phyloP scores from a whole-genome alignment of 2,113 vertebrate species.

The Dipodomys stephensi region DNA sequence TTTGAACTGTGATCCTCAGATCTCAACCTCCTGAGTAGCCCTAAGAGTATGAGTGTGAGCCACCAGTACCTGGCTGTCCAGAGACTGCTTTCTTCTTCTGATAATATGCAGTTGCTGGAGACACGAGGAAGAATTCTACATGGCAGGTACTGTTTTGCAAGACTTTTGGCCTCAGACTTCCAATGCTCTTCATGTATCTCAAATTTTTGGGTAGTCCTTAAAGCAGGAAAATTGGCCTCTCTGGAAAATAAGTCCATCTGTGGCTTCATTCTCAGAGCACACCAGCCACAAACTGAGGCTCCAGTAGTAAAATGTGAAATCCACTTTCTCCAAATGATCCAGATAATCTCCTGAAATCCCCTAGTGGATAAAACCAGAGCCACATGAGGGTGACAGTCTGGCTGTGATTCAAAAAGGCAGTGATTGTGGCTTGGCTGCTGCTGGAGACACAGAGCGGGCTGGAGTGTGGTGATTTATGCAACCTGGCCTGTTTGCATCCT shows the following conservation, averaged over 20 bases:
- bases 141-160: background rate
- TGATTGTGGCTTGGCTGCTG: constrained; percentile 75
- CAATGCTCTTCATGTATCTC: background rate
- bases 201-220: background rate
- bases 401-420: constrained; percentile 60
- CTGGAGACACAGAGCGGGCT: background rate
- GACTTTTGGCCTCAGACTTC: background rate
- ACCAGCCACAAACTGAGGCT: background rate
- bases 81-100: background rate
- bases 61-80: too few species aligned
- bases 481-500: constrained; percentile 62
- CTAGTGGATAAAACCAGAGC: constrained; percentile 68
- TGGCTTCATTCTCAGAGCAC: background rate
- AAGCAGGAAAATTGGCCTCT: background rate
- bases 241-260: background rate
- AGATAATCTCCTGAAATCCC: constrained; percentile 53
- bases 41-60: too few species aligned
- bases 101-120: background rate
- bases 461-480: constrained; percentile 68
- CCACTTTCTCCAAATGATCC: constrained; percentile 59
- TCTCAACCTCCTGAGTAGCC: too few species aligned
- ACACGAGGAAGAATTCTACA: background rate
- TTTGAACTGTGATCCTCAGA: too few species aligned
- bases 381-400: constrained; percentile 73
- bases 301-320: constrained; percentile 11